These are phyloP conservation scores for Lasioglossum marginatum DNA, from an alignment of 2,888 invertebrate genomes.

Conservation along the genomic window DNA sequence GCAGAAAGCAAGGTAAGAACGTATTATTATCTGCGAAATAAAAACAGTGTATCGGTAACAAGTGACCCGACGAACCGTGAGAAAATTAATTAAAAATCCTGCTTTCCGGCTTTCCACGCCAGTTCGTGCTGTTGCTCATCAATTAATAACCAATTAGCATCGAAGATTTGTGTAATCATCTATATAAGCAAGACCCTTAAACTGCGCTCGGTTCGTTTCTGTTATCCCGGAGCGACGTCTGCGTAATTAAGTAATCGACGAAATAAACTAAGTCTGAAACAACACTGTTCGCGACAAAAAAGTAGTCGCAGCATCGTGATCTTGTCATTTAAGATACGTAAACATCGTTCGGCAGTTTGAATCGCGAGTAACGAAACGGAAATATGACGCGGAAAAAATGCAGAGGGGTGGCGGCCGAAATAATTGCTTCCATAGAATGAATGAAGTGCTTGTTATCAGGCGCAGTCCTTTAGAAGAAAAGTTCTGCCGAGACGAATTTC, in stretches of 20 bases:
- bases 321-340: neutral
- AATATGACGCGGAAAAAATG: neutral
- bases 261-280: neutral
- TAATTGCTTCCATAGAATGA: neutral
- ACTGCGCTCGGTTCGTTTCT: neutral
- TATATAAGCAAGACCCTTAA: neutral
- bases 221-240: neutral
- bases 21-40: neutral
- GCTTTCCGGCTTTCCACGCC: neutral
- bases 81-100: neutral
- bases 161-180: constrained; percentile 2
- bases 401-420: neutral
- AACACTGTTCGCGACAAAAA: neutral
- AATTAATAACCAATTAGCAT: constrained; percentile 31
- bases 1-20: neutral
- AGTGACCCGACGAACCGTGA: neutral
- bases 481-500: constrained; percentile 15
- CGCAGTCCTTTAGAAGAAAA: neutral
- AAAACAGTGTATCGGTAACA: neutral
- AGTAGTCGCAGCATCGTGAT: neutral
- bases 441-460: neutral
- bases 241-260: neutral
- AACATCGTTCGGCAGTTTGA: neutral
- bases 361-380: neutral
- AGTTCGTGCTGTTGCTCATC: neutral